Conservation (phyloP, 2,797 vertebrate genomes). For the Columba guinea region DNA sequence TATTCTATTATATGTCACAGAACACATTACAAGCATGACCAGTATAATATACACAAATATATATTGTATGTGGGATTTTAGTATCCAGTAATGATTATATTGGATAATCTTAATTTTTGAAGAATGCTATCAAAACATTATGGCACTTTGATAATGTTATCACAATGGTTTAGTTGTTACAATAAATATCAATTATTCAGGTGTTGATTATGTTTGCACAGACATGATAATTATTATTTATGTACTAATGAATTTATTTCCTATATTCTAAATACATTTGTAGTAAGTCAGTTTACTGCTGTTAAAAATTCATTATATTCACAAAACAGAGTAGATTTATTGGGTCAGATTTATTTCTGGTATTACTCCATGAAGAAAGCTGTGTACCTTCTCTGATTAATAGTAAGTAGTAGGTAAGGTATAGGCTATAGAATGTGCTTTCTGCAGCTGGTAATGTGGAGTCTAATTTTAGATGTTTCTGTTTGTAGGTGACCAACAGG, state of each 20-base stretch:
- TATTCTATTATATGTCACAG: conserved; percentile 36
- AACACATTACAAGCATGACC: conserved; percentile 55
- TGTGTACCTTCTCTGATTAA: neutral
- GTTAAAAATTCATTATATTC: conserved; percentile 19
- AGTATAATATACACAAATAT: conserved; percentile 25
- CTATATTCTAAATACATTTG: neutral
- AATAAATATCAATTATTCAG: conserved; percentile 29
- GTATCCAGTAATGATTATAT: conserved; percentile 12
- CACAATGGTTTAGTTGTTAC: neutral
- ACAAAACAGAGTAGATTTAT: neutral
- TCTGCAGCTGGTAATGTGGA: neutral
- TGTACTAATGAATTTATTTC: conserved; percentile 23
- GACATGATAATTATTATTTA: conserved; percentile 27
- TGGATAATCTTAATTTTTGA: conserved; percentile 43
- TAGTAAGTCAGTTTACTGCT: neutral
- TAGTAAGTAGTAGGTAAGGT: neutral
- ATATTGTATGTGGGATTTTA: conserved; percentile 46
- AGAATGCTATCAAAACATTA: conserved; percentile 40
- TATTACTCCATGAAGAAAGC: conserved; percentile 11
- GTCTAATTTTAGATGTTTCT: neutral
- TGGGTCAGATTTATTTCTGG: neutral
- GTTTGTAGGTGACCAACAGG: conserved; percentile 28
- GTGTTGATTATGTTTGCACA: conserved; percentile 52
- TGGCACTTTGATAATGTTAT: conserved; percentile 25
- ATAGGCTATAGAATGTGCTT: neutral